These are phyloP conservation scores for Noctua comes DNA, from an alignment of 2,888 invertebrate genomes.

Conservation along the genomic window DNA sequence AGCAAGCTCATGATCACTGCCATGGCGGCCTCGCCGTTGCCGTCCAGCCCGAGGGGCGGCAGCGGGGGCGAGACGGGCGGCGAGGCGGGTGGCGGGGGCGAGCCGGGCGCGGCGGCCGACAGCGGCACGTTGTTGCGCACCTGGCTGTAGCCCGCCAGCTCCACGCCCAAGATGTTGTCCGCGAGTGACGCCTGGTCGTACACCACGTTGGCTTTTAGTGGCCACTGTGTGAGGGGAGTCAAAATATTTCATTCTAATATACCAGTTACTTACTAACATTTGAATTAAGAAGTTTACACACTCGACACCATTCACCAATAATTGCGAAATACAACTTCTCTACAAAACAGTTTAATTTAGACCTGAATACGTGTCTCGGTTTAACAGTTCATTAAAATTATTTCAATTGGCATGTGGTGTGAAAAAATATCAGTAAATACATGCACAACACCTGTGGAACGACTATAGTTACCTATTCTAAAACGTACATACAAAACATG, in stretches of 20 bases:
- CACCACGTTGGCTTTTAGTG: constrained; percentile 57
- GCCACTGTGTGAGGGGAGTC: constrained; percentile 53
- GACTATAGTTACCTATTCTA: background rate
- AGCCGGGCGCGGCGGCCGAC: constrained; percentile 73
- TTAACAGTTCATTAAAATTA: too few relatives aligned
- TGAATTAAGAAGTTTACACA: background rate
- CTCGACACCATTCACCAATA: background rate
- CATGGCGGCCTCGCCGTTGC: constrained; percentile 97
- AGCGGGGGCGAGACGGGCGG: constrained; percentile 75
- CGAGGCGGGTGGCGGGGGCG: constrained; percentile 63
- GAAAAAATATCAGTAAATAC: too few relatives aligned
- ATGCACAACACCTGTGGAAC: too few relatives aligned
- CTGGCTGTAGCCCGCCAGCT: constrained; percentile 66
- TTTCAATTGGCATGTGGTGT: too few relatives aligned
- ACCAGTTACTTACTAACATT: background rate
- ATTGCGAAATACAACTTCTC: background rate
- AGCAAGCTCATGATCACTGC: constrained; percentile 97
- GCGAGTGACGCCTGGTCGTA: constrained; percentile 73
- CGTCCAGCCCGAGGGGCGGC: constrained; percentile 89
- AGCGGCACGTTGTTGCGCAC: constrained; percentile 83
- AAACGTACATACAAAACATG: too few relatives aligned
- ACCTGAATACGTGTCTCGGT: too few relatives aligned
- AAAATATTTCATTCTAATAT: background rate
- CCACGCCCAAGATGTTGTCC: constrained; percentile 78
- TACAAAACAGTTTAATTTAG: background rate